A percentile compares a stretch with the other conserved stretches of the same genome.
Evolutionary conservation across 1,140 invertebrate species (phyloP).

Genomic region (Pseudomyrmex flavicornis): DNA sequence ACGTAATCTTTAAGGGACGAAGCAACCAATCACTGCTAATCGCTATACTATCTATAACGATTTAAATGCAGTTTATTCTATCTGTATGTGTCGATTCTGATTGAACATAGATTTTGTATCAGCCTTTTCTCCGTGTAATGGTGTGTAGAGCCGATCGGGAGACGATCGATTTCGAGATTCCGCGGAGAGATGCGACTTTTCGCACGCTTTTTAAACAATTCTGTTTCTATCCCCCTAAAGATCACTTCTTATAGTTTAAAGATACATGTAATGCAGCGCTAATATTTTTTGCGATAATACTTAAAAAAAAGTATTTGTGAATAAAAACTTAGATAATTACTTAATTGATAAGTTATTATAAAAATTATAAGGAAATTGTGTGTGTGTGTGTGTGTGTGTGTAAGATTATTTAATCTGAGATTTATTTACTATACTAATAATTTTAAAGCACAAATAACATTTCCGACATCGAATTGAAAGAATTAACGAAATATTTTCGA

Average conservation of each 20-base stretch:
- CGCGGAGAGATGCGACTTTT: neutral
- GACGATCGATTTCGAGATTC: constrained; percentile 58
- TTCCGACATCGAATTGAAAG: neutral
- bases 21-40: constrained; percentile 63
- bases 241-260: neutral
- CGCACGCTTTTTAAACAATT: neutral
- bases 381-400: too few species aligned
- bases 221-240: neutral
- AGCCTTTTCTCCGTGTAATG: constrained; percentile 77
- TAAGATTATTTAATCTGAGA: neutral
- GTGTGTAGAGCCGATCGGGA: constrained; percentile 65
- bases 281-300: too few species aligned
- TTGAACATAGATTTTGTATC: constrained; percentile 83
- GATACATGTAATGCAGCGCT: neutral
- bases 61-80: constrained; percentile 78
- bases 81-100: constrained; percentile 80
- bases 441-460: neutral
- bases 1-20: constrained; percentile 48
- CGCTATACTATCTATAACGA: constrained; percentile 69
- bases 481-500: neutral
- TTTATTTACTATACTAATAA: neutral
- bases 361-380: neutral
- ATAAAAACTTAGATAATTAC: neutral
- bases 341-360: constrained; percentile 5
- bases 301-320: too few species aligned